These are phyloP conservation scores for Bombycilla garrulus DNA, from an alignment of 2,113 vertebrate genomes.

Conservation along the genomic window DNA sequence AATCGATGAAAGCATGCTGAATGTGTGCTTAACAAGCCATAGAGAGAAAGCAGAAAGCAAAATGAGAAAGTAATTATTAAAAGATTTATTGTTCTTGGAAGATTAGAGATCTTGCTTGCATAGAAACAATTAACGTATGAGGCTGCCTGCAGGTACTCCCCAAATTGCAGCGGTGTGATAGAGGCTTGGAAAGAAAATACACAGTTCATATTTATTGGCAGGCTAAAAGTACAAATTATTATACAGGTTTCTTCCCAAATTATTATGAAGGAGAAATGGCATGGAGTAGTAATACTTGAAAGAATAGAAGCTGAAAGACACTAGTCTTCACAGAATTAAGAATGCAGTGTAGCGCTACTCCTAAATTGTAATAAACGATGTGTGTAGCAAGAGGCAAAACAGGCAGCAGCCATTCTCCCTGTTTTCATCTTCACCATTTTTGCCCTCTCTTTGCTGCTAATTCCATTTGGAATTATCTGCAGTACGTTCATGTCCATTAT, in stretches of 20 bases:
- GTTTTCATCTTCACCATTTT: neutral
- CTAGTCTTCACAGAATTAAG: neutral
- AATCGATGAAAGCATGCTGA: neutral
- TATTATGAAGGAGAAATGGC: neutral
- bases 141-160: neutral
- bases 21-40: neutral
- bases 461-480: neutral
- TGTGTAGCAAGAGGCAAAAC: neutral
- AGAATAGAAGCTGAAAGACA: neutral
- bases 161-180: neutral
- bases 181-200: neutral
- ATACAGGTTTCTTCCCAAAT: neutral
- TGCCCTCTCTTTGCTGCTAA: neutral
- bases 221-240: neutral
- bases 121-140: neutral
- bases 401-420: neutral
- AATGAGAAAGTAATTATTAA: conserved; percentile 30
- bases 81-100: conserved; percentile 22
- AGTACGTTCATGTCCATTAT: neutral
- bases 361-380: neutral
- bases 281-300: neutral
- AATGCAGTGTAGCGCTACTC: neutral
- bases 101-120: neutral
- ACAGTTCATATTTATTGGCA: neutral
- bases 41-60: neutral